Evolutionary conservation across 2,888 invertebrate genomes (phyloP).

Genomic region (Zootermopsis nevadensis): DNA sequence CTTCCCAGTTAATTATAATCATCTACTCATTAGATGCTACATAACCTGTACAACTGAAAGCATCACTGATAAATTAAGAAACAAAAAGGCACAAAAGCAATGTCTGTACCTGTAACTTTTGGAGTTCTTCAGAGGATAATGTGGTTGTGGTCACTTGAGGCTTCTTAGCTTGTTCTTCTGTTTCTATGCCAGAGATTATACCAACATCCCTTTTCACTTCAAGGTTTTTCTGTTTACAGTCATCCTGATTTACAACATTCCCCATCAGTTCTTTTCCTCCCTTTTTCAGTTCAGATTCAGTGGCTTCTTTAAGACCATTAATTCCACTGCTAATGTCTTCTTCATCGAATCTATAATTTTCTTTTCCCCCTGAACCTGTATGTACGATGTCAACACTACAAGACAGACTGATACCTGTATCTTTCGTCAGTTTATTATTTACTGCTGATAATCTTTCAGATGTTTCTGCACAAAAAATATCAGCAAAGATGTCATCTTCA

Average conservation of each 20-base stretch:
- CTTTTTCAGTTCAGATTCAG: too few species aligned
- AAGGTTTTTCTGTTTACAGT: too few species aligned
- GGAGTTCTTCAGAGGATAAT: conserved; percentile 43
- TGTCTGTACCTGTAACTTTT: conserved; percentile 35
- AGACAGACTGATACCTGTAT: neutral
- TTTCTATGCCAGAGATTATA: too few species aligned
- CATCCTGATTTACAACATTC: too few species aligned
- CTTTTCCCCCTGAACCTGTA: neutral
- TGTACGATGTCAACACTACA: neutral
- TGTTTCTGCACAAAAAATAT: conserved; percentile 67
- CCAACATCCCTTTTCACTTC: too few species aligned
- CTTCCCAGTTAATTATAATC: too few species aligned
- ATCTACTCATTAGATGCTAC: too few species aligned
- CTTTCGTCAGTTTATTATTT: neutral
- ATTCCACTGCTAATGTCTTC: conserved; percentile 20
- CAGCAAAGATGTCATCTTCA: conserved; percentile 78
- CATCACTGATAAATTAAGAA: neutral
- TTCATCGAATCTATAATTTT: neutral
- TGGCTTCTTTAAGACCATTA: neutral
- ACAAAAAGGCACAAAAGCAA: neutral
- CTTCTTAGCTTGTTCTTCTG: too few species aligned
- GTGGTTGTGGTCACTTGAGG: neutral
- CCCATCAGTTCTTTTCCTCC: too few species aligned
- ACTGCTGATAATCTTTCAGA: neutral
- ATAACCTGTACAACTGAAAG: too few species aligned